These are phyloP conservation scores for Lochmaea capreae DNA, from an alignment of 2,888 invertebrate species.

Conservation along the genomic window DNA sequence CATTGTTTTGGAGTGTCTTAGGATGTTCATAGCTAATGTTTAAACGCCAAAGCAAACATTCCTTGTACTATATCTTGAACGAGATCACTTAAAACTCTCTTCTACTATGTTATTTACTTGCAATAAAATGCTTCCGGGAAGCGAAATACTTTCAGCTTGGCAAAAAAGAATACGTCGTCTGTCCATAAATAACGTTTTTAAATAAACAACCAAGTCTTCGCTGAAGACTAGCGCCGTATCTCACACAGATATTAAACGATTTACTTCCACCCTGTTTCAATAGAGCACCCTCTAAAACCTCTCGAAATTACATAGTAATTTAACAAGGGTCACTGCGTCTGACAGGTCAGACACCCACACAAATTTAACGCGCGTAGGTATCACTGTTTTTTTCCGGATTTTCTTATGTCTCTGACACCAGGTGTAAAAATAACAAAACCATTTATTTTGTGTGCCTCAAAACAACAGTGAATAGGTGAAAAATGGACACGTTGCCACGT, in stretches of 20 bases:
- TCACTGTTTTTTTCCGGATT: background rate
- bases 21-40: too few species aligned
- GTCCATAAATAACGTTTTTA: background rate
- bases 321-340: slow-evolving; percentile 20
- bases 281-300: slow-evolving; percentile 4
- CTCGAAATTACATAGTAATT: slow-evolving; percentile 19
- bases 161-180: too few species aligned
- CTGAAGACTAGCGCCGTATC: background rate
- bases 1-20: too few species aligned
- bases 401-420: slow-evolving; percentile 7
- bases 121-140: too few species aligned
- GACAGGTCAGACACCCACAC: slow-evolving; percentile 20
- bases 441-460: background rate
- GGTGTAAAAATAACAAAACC: background rate
- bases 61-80: too few species aligned
- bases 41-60: too few species aligned
- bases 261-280: background rate
- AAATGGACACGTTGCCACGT: background rate
- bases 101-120: too few species aligned
- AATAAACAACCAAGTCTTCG: background rate
- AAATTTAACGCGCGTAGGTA: slow-evolving; percentile 7
- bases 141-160: too few species aligned
- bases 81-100: too few species aligned
- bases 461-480: background rate
- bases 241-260: background rate